Base-by-base conservation (phyloP, 2,888 invertebrate species). In the Carabus problematicus region DNA sequence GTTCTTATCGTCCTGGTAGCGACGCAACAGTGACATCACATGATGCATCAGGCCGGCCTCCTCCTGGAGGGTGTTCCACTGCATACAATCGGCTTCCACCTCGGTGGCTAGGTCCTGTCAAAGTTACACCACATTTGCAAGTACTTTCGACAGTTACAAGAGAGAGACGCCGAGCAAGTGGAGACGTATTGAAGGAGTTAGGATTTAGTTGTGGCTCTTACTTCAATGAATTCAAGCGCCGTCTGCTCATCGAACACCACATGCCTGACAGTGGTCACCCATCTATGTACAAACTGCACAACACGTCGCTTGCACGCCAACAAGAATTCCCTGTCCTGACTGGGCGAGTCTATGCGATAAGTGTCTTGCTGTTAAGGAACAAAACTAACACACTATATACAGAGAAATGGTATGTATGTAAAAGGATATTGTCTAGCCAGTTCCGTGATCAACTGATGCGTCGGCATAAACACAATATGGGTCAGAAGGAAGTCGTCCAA, bases 401-500 rank as follows among this genome's bases (percentile, higher is more conserved):
- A 49, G 45, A 43, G 40, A 54, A 45, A 58, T 43, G 49, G 12
- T 9, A 29, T 29, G 29, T 29, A 29, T 29, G 6, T 29, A 85
- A 88, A 89, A 89, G 89, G 89, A 89, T 92, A 92, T 89, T 91
- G 89, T 84, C 87, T 89, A 75, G 89, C 86, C 73, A 92, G 83
- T 77, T 91, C 89, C 70, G 88, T 87, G 76, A 93, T 89, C 72
- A 94, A 84, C 75, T 90, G 88, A 75, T 89, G 88, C 69, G 88
- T 89, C 1, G 92, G 91, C 87, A 94, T 89, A 82, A 92, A 94
- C 58, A 93, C 90, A 74, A 91, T 90, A 80, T 94, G 91, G 7
- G 93, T 93, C 63, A 93, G 83, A 72, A 94, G 84, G 79, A 93
- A 94, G 81, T 94, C 93, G 77, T 93, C 93, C 60, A 93, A 83